Percentiles rank a stretch among this genome's conserved stretches.
phyloP scores from a whole-genome alignment of 2,888 invertebrate genomes.

The Amiota communis region DNA sequence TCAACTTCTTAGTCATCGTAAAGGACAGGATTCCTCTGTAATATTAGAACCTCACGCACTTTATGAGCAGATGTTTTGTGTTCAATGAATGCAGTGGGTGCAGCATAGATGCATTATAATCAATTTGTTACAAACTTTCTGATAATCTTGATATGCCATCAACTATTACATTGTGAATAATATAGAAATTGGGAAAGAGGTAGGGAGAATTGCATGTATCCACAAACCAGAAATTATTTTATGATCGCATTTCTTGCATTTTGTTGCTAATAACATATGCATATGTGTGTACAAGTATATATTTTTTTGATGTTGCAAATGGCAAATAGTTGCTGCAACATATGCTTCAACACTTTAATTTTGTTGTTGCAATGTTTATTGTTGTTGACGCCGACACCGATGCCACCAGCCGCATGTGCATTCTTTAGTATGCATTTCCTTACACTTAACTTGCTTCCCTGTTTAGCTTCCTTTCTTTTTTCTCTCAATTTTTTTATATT shows the following conservation, averaged over 20 bases:
- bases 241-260: conserved; percentile 46
- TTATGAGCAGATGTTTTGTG: too few relatives aligned
- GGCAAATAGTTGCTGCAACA: conserved; percentile 48
- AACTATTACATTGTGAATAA: too few relatives aligned
- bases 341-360: conserved; percentile 37
- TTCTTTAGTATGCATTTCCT: conserved; percentile 52
- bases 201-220: conserved; percentile 5
- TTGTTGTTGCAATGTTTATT: conserved; percentile 4
- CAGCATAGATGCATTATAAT: too few relatives aligned
- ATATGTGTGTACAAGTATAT: neutral
- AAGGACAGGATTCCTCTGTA: too few relatives aligned
- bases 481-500: conserved; percentile 56
- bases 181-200: neutral
- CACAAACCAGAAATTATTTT: conserved; percentile 53
- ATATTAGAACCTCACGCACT: too few relatives aligned
- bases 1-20: too few relatives aligned
- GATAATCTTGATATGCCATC: too few relatives aligned
- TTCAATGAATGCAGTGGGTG: too few relatives aligned
- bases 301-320: conserved; percentile 31
- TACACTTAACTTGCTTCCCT: conserved; percentile 33
- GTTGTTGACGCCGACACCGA: neutral
- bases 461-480: conserved; percentile 22
- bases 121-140: too few relatives aligned
- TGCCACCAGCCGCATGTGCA: conserved; percentile 48
- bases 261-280: conserved; percentile 24